Evolutionary conservation across 30 jellyfish, hydroid and myxozoan genomes (phyloP), one percentile per base, ranked within the genome.

Genomic region (Clytia hemisphaerica): DNA sequence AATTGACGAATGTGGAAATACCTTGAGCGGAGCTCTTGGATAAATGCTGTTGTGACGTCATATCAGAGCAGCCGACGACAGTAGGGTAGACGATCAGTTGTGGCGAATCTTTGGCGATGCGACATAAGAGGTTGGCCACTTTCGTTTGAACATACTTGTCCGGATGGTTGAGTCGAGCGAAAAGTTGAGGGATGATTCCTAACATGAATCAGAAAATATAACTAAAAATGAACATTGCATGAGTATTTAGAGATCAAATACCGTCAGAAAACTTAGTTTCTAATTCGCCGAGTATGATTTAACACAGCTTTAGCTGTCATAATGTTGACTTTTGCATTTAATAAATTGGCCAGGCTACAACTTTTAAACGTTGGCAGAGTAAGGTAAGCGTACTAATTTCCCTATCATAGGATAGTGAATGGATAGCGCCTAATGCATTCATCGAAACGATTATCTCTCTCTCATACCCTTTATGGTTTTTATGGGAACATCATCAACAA

Each of bases 141-240:
- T 88, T 67, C 49, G 66, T 72, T 74, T 91, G 99, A 15, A 91
- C 99, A 71, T 82, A 91, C 7, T 59, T 50, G 40, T 91, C 99
- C 14, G 99, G 99, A 54, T 91, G 99, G 61, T 82, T 83, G 30
- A 91, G 63, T 1, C 99, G 67, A 25, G 99, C 99, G 73, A 91
- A 91, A 35, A 91, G 83, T 83, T 91, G 99, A 45, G 99, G 99
- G 32, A 91, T 91, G 69, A 91, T 91, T 37, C 98, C 98, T 89
- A 65, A 9, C n/a, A n/a, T n/a, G n/a, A n/a, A n/a, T n/a, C n/a
- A n/a, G n/a, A n/a, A n/a, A n/a, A n/a, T n/a, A n/a, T n/a, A n/a
- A n/a, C n/a, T n/a, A n/a, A n/a, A n/a, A n/a, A n/a, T n/a, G n/a
- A n/a, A n/a, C n/a, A n/a, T n/a, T n/a, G n/a, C n/a, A n/a, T n/a